Conservation (phyloP, 2,888 invertebrate genomes). For the Drosophila rellima region DNA sequence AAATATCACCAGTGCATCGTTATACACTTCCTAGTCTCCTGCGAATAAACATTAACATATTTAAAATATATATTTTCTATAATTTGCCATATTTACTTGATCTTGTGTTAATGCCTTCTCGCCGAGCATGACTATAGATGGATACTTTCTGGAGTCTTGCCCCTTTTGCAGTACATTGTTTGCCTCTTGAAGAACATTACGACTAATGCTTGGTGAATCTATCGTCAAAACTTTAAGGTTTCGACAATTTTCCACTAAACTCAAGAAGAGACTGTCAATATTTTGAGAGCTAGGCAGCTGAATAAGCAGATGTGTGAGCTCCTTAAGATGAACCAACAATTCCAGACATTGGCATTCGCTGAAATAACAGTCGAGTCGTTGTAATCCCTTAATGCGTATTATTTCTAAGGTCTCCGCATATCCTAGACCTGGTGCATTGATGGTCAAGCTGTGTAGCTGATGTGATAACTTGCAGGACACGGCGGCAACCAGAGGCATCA, state of each 20-base stretch:
- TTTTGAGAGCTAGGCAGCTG: constrained; percentile 3
- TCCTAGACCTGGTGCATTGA: constrained; percentile 18
- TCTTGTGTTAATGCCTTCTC: neutral
- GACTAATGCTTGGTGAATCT: constrained; percentile 11
- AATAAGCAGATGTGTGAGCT: constrained; percentile 18
- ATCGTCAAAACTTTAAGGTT: constrained; percentile 23
- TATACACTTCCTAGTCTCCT: constrained; percentile 23
- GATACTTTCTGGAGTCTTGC: constrained; percentile 2
- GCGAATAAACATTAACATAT: neutral
- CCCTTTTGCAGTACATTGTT: constrained; percentile 12
- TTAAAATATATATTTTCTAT: neutral
- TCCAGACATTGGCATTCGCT: constrained; percentile 14
- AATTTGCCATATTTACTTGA: constrained; percentile 1
- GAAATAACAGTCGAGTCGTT: constrained; percentile 23
- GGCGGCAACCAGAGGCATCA: constrained; percentile 30
- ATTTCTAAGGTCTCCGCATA: constrained; percentile 32
- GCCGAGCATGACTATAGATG: constrained; percentile 20
- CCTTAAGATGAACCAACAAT: constrained; percentile 1
- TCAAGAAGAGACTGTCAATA: constrained; percentile 22
- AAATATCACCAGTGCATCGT: constrained; percentile 6
- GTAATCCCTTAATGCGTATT: constrained; percentile 8
- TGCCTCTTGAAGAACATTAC: constrained; percentile 11
- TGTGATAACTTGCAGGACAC: constrained; percentile 14
- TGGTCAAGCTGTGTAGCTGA: constrained; percentile 20
- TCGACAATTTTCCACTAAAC: constrained; percentile 17